Evolutionary conservation across 2,888 invertebrate genomes (phyloP).

Genomic region (Campopleginae sp.): DNA sequence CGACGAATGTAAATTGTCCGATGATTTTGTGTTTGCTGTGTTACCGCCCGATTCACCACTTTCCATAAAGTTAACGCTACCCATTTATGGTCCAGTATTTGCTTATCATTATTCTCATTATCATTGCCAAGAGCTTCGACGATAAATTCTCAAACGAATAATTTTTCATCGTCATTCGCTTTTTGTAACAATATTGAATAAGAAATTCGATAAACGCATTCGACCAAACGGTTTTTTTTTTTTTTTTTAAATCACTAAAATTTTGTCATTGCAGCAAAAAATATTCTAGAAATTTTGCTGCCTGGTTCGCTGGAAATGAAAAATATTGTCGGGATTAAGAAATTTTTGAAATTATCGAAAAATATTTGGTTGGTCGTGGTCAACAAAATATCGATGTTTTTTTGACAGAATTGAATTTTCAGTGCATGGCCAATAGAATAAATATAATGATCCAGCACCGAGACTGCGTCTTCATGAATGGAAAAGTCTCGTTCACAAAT

Average conservation of each 20-base stretch:
- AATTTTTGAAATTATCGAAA: too few relatives aligned
- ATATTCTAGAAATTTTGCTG: too few relatives aligned
- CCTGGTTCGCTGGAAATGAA: too few relatives aligned
- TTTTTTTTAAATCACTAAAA: too few relatives aligned
- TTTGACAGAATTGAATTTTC: too few relatives aligned
- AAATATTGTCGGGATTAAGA: too few relatives aligned
- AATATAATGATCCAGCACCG: neutral
- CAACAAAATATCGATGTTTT: too few relatives aligned
- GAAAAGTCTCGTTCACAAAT: neutral
- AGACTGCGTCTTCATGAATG: neutral
- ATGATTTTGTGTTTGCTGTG: neutral
- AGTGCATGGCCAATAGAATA: neutral
- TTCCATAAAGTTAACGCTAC: neutral
- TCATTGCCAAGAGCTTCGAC: neutral
- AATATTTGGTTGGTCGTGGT: too few relatives aligned
- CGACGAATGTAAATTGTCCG: neutral
- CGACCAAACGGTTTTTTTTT: too few relatives aligned
- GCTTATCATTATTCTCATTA: neutral
- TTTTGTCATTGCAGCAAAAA: too few relatives aligned
- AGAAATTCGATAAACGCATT: neutral
- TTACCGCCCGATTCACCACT: conserved; percentile 16
- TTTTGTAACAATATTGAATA: neutral
- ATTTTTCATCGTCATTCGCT: neutral
- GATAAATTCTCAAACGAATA: neutral
- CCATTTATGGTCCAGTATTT: neutral